phyloP scores from a whole-genome alignment of 2,797 vertebrate genomes.

The Gorsachius magnificus region DNA sequence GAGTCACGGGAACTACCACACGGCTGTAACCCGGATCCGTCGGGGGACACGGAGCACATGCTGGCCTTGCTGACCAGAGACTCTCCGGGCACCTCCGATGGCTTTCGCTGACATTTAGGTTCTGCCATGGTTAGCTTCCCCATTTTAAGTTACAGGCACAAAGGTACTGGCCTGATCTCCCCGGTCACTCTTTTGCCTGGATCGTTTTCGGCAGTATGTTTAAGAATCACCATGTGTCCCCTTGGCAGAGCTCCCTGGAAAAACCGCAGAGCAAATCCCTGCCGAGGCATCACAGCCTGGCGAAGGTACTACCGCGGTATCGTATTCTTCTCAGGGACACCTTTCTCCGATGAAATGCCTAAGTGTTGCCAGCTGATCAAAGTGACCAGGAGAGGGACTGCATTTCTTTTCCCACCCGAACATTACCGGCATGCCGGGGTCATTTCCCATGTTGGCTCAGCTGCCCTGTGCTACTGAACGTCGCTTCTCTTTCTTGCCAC shows the following conservation, averaged over 20 bases:
- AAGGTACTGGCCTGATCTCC: not conserved
- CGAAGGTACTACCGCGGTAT: not conserved
- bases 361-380: not conserved
- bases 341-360: not conserved
- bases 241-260: not conserved
- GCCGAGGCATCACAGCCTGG: not conserved
- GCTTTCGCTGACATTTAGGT: not conserved
- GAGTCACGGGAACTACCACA: not conserved
- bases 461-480: not conserved
- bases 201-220: not conserved
- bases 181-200: rapidly evolving
- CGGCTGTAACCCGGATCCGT: rapidly evolving
- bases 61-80: rapidly evolving
- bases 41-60: rapidly evolving
- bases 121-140: not conserved
- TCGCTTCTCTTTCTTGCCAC: not conserved
- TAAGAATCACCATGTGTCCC: not conserved
- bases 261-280: not conserved
- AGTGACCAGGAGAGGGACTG: not conserved
- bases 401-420: not conserved
- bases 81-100: not conserved
- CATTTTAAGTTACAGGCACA: not conserved
- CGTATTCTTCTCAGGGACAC: not conserved
- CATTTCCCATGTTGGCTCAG: not conserved
- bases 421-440: rapidly evolving